Base-by-base conservation (phyloP, 2,113 vertebrate genomes). In the Agelaius tricolor region DNA sequence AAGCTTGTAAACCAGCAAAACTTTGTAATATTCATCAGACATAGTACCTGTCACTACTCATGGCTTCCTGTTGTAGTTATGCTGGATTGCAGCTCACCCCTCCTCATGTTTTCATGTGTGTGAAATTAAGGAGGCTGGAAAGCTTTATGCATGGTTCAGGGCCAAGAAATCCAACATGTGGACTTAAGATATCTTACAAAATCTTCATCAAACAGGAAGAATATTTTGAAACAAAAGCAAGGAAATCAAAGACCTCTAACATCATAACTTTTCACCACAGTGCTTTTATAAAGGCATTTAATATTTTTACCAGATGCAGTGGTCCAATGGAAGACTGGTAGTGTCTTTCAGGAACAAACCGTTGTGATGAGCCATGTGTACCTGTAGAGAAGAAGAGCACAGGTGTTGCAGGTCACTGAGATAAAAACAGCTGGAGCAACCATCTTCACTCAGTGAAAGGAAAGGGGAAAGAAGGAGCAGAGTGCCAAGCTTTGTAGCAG, bases 231-330 rank as follows among this genome's bases (percentile, higher is more conserved):
- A 63, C 22, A 62, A 86, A 92, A 63, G 16, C 22, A 74, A 78
- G 57, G 28, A 51, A 88, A 51, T 87, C 26, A 71, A 39, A 86
- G 46, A 52, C 76, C 13, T 82, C 13, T 84, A 57, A 67, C 15
- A 11, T 22, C 1, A 2, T 39, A 59, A 33, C 27, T 71, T 51
- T 74, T 63, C 13, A 71, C 10, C 8, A 43, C 27, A 67, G 5
- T 89, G 52, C 27, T 93, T 93, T 96, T 81, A 77, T 80, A 79
- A 93, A 58, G 30, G 7, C 27, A 62, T 85, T 72, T 72, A 78
- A 35, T 84, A 69, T 79, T 57, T 77, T 85, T 73, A 33, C 43
- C 41, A 66, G 23, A 62, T 35, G 37, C 39, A 62, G 63, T 58
- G 27, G 23, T 67, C 15, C 49, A 16, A 0, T n/a, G 39, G 41